These are phyloP conservation scores for Prinia subflava DNA, from an alignment of 2,113 vertebrate species.

Conservation along the genomic window DNA sequence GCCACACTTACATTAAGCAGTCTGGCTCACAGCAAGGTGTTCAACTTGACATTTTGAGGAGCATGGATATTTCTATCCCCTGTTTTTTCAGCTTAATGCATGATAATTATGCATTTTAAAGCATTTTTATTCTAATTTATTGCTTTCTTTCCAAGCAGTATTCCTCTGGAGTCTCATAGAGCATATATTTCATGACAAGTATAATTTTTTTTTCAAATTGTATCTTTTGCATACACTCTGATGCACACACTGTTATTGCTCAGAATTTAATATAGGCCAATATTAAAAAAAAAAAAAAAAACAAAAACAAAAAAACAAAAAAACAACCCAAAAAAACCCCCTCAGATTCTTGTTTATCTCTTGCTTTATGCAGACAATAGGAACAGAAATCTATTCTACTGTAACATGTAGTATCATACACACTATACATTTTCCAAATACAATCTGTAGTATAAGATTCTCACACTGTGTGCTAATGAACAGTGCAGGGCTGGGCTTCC, in stretches of 20 bases:
- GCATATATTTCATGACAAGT: neutral
- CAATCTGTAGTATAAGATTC: neutral
- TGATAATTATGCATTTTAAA: constrained; percentile 66
- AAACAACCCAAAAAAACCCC: neutral
- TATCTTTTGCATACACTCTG: neutral
- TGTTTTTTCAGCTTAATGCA: constrained; percentile 55
- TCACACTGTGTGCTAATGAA: neutral
- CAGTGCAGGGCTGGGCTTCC: neutral
- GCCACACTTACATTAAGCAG: constrained; percentile 62
- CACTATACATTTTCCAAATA: neutral
- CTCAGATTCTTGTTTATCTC: neutral
- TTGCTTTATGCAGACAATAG: neutral
- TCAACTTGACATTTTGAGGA: constrained; percentile 78
- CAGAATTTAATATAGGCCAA: neutral
- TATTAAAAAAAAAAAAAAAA: neutral
- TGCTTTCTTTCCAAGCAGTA: neutral
- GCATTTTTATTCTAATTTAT: constrained; percentile 53
- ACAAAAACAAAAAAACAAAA: neutral
- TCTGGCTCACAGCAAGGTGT: constrained; percentile 73
- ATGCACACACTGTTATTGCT: neutral
- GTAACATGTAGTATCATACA: neutral
- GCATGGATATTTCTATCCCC: constrained; percentile 46
- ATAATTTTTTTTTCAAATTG: neutral
- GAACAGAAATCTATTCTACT: neutral
- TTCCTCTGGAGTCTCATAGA: constrained; percentile 7